These are phyloP conservation scores for Characodon lateralis DNA, from an alignment of 2,797 vertebrate species.

Conservation along the genomic window DNA sequence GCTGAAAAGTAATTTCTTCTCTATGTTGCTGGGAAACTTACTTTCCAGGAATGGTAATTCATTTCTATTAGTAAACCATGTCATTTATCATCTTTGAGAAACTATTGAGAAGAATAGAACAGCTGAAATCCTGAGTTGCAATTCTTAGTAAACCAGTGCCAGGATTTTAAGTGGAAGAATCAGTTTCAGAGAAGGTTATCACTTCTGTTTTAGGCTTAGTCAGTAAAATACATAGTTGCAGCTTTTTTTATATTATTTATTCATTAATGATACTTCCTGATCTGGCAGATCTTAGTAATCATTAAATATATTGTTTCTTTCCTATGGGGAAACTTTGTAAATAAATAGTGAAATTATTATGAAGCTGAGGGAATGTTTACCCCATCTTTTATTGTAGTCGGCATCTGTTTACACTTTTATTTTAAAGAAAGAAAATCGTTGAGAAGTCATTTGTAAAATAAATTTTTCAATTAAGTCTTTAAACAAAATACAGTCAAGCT, in stretches of 20 bases:
- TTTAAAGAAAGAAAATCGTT: conserved; percentile 15
- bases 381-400: conserved; percentile 22
- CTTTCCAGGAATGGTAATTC: conserved; percentile 49
- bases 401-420: conserved; percentile 6
- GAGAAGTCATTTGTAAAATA: not conserved
- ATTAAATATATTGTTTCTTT: conserved; percentile 30
- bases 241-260: not conserved
- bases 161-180: not conserved
- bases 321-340: conserved; percentile 48
- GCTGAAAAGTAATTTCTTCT: conserved; percentile 48
- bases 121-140: conserved; percentile 7
- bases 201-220: not conserved
- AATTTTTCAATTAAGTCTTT: not conserved
- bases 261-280: conserved; percentile 28
- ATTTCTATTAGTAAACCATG: conserved; percentile 40
- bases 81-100: conserved; percentile 45
- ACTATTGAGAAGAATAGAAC: conserved; percentile 18
- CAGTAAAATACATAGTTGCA: not conserved
- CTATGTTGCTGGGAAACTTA: conserved; percentile 45
- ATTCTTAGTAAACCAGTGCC: conserved; percentile 11
- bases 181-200: not conserved
- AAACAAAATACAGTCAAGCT: conserved; percentile 4
- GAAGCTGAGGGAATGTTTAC: conserved; percentile 33
- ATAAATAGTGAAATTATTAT: conserved; percentile 49
- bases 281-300: conserved; percentile 29